Conservation (phyloP, 2,797 vertebrate species). For the Iguana delicatissima region DNA sequence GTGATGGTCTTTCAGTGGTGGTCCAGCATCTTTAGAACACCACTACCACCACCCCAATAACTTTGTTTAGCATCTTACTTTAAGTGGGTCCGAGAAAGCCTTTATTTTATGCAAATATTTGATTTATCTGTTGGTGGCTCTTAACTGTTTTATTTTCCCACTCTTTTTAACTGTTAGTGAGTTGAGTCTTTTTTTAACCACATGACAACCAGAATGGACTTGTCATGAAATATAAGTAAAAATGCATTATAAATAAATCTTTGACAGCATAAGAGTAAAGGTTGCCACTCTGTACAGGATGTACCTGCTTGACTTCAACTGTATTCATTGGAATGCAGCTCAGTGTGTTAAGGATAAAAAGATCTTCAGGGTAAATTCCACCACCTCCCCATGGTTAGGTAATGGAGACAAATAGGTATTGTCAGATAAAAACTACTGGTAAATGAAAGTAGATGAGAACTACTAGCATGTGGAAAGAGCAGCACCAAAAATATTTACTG, state of each 20-base stretch:
- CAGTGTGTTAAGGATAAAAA: background rate
- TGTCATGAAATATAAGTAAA: background rate
- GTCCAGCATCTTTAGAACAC: background rate
- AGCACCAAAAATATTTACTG: background rate
- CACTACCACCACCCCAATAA: background rate
- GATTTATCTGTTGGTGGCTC: background rate
- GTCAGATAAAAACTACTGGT: background rate
- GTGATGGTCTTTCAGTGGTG: background rate
- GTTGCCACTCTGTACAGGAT: background rate
- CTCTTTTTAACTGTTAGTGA: background rate
- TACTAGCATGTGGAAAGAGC: background rate
- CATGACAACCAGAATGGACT: background rate
- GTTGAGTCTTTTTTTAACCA: background rate
- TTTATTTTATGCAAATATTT: background rate
- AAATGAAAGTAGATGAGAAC: background rate
- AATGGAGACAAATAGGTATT: rapidly evolving
- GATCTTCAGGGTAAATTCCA: background rate
- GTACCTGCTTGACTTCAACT: background rate
- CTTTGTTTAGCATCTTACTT: background rate
- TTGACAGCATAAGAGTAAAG: background rate
- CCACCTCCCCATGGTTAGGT: rapidly evolving
- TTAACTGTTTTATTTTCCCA: background rate
- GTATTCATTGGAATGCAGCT: background rate
- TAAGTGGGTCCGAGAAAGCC: background rate
- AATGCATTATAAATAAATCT: conserved; percentile 7